Evolutionary conservation across 2,797 vertebrate species (phyloP).

Genomic region (Crypturellus tataupa): DNA sequence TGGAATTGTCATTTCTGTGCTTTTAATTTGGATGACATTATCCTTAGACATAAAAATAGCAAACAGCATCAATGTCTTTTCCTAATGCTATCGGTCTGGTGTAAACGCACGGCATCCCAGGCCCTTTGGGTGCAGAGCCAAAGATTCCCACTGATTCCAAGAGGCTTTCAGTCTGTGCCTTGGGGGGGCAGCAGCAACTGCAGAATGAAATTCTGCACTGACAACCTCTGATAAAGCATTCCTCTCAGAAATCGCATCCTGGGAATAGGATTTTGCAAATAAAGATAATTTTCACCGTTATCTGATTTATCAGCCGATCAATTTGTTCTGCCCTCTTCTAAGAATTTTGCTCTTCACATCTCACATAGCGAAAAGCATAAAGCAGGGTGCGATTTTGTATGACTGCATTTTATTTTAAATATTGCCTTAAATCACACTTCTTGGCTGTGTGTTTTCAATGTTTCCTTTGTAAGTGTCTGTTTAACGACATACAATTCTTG

Average conservation of each 20-base stretch:
- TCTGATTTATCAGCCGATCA: neutral
- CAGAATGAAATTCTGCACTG: neutral
- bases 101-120: neutral
- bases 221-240: neutral
- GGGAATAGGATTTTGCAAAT: neutral
- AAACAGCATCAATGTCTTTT: neutral
- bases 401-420: neutral
- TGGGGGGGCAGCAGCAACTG: neutral
- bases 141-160: neutral
- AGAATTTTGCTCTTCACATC: neutral
- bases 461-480: neutral
- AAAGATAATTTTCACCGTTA: neutral
- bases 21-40: neutral
- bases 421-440: neutral
- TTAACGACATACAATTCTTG: neutral
- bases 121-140: neutral
- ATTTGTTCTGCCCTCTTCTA: neutral
- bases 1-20: neutral
- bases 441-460: neutral
- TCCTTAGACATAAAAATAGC: conserved; percentile 12
- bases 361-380: neutral
- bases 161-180: neutral
- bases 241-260: neutral
- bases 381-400: neutral
- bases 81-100: conserved; percentile 4